A percentile compares a stretch with the other conserved stretches of the same genome.
Evolutionary conservation across 2,888 invertebrate species (phyloP).

Genomic region (Actias luna): DNA sequence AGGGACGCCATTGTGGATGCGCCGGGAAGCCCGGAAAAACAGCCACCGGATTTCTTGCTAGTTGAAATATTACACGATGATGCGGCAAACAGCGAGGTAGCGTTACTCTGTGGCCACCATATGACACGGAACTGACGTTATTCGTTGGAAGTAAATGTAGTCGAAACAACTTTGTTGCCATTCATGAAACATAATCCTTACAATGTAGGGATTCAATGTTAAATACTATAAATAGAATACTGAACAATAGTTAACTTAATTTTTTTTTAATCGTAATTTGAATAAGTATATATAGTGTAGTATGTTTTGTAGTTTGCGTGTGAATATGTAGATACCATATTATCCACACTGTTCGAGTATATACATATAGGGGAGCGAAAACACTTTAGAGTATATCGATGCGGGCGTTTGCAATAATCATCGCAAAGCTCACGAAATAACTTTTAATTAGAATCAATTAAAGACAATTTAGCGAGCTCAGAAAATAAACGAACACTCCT

Average conservation of each 20-base stretch:
- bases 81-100: constrained; percentile 52
- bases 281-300: constrained; percentile 42
- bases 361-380: constrained; percentile 44
- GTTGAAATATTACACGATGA: constrained; percentile 69
- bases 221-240: constrained; percentile 49
- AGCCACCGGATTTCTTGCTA: constrained; percentile 75
- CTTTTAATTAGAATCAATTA: constrained; percentile 80
- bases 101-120: constrained; percentile 47
- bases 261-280: constrained; percentile 43
- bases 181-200: constrained; percentile 48
- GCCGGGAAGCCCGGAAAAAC: constrained; percentile 78
- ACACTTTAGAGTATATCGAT: constrained; percentile 52
- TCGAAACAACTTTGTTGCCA: constrained; percentile 52
- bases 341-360: constrained; percentile 13
- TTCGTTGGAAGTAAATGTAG: constrained; percentile 63
- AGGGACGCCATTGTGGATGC: constrained; percentile 78
- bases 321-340: constrained; percentile 47
- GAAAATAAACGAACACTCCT: constrained; percentile 70
- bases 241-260: constrained; percentile 13
- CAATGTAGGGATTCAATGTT: constrained; percentile 52
- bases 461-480: constrained; percentile 79
- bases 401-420: constrained; percentile 75
- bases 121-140: constrained; percentile 42
- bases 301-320: constrained; percentile 49
- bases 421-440: constrained; percentile 64